Evolutionary conservation across 2,113 vertebrate species (phyloP), one percentile per base, ranked within the genome.

Genomic region (Serilophus lunatus): DNA sequence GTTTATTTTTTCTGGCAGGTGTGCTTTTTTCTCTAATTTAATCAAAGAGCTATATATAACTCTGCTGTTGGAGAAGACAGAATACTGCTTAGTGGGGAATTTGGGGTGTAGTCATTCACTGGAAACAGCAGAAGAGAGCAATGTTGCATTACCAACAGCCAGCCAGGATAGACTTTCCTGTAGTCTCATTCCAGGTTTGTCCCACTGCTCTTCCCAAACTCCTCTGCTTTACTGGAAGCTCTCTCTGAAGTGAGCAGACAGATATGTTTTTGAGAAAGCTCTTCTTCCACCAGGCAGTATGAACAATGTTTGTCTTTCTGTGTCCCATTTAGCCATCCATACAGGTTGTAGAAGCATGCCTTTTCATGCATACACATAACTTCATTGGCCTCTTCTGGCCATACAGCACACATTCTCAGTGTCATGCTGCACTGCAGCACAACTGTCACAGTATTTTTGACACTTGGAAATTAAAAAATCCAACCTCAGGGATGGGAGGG

Each of bases 11-110:
- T 7, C 13, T 92, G 40, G 53, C 61, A 90, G 28, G n/a, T 69
- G 44, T 54, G 31, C 47, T 92, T 77, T 86, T n/a, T 95, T 79
- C 35, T 95, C 40, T 88, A 69, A 93, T 92, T 82, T 64, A 88
- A 82, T 91, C 33, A 84, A 60, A 82, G 47, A 61, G 15, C n/a
- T 72, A 40, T 64, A 68, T 35, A 88, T 76, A 93, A 24, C 17
- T 83, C 53, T 36, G 13, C 31, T 50, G 31, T 14, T 60, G 38
- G 42, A 86, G 35, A 65, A 92, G 14, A 13, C 29, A 86, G 83
- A 65, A 38, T 66, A 65, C 25, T 74, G 36, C 49, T 80, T 69
- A 85, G n/a, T 1, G 74, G 17, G 13, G 40, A 91, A 90, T n/a
- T 22, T 61, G 49, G 77, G 40, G 28, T 76, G 13, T 28, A 56